These are phyloP conservation scores for Sialia sialis DNA, from an alignment of 2,113 vertebrate species.

Conservation along the genomic window DNA sequence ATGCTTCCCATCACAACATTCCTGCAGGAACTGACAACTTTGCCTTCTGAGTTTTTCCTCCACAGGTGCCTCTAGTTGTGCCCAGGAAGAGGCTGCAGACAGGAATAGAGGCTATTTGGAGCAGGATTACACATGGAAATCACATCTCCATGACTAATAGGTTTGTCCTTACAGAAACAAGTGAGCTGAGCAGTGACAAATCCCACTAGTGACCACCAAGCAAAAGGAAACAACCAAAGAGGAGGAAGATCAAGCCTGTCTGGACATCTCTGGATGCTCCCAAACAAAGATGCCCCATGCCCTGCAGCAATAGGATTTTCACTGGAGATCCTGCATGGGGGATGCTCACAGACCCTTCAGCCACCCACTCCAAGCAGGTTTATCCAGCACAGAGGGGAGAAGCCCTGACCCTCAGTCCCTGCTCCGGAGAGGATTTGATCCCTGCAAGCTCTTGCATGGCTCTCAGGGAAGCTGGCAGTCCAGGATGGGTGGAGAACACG, in stretches of 20 bases:
- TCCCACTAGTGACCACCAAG: neutral
- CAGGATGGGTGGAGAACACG: constrained; percentile 2
- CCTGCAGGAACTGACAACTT: neutral
- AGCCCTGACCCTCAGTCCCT: neutral
- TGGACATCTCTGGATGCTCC: neutral
- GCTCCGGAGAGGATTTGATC: neutral
- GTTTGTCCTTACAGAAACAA: neutral
- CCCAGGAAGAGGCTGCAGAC: neutral
- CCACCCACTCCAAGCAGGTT: neutral
- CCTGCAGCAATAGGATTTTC: neutral
- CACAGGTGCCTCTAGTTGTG: neutral
- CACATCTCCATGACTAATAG: neutral
- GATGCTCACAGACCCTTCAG: neutral
- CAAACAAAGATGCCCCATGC: neutral
- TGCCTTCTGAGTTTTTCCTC: neutral
- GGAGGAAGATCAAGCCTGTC: neutral
- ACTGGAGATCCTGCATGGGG: neutral
- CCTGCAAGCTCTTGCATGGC: neutral
- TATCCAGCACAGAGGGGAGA: neutral
- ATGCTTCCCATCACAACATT: neutral
- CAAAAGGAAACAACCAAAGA: neutral
- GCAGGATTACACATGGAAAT: neutral
- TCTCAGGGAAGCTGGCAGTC: neutral
- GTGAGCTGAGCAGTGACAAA: neutral
- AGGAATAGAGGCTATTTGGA: neutral